Evolutionary conservation across 2,113 vertebrate genomes (phyloP).

Genomic region (Hipposideros armiger): DNA sequence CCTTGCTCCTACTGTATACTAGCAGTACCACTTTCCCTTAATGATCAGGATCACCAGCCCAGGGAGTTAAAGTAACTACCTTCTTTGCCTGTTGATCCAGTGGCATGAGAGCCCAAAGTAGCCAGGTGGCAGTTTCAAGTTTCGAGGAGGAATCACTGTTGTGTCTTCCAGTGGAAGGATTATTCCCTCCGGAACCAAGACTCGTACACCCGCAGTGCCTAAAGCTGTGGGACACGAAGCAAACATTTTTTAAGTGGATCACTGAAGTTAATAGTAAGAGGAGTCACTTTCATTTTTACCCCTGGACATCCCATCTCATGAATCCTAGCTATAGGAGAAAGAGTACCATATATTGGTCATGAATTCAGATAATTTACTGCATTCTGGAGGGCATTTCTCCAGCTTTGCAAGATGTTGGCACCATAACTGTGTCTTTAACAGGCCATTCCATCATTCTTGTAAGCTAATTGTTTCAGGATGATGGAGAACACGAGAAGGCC

Average conservation of each 20-base stretch:
- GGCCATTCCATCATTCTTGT: neutral
- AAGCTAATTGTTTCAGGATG: neutral
- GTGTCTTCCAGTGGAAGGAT: neutral
- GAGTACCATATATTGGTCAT: neutral
- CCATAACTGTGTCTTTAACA: neutral
- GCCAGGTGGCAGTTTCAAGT: neutral
- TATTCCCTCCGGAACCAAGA: neutral
- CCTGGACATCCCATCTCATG: neutral
- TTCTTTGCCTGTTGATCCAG: constrained; percentile 6
- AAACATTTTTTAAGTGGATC: neutral
- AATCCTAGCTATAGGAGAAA: neutral
- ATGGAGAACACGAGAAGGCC: neutral
- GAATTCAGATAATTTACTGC: neutral
- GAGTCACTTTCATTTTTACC: neutral
- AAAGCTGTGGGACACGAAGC: neutral
- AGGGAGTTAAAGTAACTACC: neutral
- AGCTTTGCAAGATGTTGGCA: neutral
- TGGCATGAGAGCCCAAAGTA: neutral
- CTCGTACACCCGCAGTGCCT: neutral
- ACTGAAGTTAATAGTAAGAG: neutral
- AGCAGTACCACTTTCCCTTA: neutral
- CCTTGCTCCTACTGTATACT: neutral
- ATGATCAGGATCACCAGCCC: too few relatives aligned
- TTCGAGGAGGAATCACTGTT: neutral
- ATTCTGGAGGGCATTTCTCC: neutral